These are phyloP conservation scores for Habrosyne pyritoides DNA, from an alignment of 2,888 invertebrate genomes.

Conservation along the genomic window DNA sequence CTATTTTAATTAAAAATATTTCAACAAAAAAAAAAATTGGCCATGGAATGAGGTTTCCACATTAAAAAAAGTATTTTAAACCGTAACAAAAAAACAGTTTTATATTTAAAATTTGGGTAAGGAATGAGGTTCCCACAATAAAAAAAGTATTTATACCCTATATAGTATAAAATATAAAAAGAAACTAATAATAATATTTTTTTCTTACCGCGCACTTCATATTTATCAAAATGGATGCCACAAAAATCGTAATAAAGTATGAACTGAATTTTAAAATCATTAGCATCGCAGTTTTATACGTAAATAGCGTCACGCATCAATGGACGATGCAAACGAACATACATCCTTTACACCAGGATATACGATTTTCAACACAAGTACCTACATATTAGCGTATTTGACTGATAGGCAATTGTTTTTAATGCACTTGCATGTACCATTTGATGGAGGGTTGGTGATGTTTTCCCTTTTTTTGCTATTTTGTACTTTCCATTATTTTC, in stretches of 20 bases:
- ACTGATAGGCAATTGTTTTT: background rate
- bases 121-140: too few species aligned
- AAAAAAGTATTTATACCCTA: too few species aligned
- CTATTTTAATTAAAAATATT: too few species aligned
- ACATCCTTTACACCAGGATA: background rate
- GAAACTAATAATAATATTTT: slow-evolving; percentile 14
- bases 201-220: slow-evolving; percentile 74
- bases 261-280: background rate
- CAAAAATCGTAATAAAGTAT: background rate
- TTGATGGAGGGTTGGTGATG: background rate
- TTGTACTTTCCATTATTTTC: too few species aligned
- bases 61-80: background rate
- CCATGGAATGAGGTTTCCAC: too few species aligned
- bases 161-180: background rate
- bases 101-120: too few species aligned
- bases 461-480: background rate
- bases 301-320: background rate
- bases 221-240: slow-evolving; percentile 20
- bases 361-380: background rate
- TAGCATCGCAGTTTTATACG: background rate
- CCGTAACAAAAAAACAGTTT: background rate
- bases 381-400: background rate
- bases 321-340: background rate
- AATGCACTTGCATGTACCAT: background rate
- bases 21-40: too few species aligned